phyloP scores from a whole-genome alignment of 2,113 vertebrate species.

The Narcine bancroftii region DNA sequence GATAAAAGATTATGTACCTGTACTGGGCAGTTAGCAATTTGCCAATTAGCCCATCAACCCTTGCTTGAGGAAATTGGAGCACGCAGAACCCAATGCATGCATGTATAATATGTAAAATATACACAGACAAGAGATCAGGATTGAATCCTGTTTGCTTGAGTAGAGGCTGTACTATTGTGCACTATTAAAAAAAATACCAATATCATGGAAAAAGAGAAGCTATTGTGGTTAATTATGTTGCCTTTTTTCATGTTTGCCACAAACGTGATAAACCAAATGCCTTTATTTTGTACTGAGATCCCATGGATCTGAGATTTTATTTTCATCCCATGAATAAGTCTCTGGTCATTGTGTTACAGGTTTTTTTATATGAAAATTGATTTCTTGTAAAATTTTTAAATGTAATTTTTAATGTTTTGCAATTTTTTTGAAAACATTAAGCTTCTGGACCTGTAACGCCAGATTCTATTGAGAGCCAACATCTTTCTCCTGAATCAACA shows the following conservation, averaged over 20 bases:
- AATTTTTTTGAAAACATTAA: constrained; percentile 44
- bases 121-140: no score
- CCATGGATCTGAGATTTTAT: not conserved
- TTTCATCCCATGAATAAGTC: not conserved
- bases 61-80: no score
- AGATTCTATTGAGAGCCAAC: constrained; percentile 87
- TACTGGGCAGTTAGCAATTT: no score
- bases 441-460: constrained; percentile 89
- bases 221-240: not conserved
- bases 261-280: not conserved
- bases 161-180: no score
- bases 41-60: no score
- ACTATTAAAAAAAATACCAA: not conserved
- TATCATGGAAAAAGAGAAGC: not conserved
- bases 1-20: no score
- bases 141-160: no score
- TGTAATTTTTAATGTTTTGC: constrained; percentile 2
- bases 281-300: not conserved
- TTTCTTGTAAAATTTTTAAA: not conserved
- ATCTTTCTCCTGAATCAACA: constrained; percentile 86
- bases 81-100: no score
- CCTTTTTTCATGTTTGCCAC: not conserved
- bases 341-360: not conserved
- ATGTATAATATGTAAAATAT: no score
- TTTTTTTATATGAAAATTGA: not conserved